Evolutionary conservation across 2,888 invertebrate species (phyloP), one percentile per base, ranked within the genome.

Genomic region (Trissolcus brochymenae): DNA sequence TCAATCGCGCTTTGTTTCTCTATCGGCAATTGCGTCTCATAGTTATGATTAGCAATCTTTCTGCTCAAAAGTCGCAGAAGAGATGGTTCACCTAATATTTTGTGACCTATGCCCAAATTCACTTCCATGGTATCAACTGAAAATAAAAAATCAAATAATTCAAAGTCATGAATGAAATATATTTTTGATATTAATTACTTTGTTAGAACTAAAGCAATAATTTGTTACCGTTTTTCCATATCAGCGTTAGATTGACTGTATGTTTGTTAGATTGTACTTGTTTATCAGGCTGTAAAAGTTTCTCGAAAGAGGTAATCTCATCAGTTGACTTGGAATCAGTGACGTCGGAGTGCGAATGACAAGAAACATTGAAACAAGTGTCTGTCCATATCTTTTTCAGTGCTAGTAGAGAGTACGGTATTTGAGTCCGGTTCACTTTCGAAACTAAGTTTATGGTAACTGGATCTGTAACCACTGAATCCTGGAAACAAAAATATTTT

Each of bases 191-290:
- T 25, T 25, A 25, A 6, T 25, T 25, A 0, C 4, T 25, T 25
- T 4, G 4, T 25, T 25, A 6, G 11, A 35, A 35, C 11, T 11
- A 51, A 7, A 17, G 19, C 0, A 9, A 17, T 51, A 0, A 57
- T 68, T 57, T 25, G 3, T 54, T 91, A 95, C 95, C 93, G 89
- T 92, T 90, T 91, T 94, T 95, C 93, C 95, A 95, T 85, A 96
- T 94, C 84, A 95, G 89, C 81, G 92, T 92, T 29, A 95, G 80
- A 68, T 92, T 91, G 21, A 93, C 83, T 59, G 88, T 87, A 60
- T 85, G 77, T 54, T 17, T 46, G 16, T 40, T 51, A 41, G 55
- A 14, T 60, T 41, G 41, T 6, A 41, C 14, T 55, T 50, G 41
- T 56, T 72, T 66, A 53, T 66, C 57, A 17, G 50, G 49, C 13